Evolutionary conservation across 2,113 vertebrate genomes (phyloP), one percentile per base, ranked within the genome.

Genomic region (Maccullochella peelii): DNA sequence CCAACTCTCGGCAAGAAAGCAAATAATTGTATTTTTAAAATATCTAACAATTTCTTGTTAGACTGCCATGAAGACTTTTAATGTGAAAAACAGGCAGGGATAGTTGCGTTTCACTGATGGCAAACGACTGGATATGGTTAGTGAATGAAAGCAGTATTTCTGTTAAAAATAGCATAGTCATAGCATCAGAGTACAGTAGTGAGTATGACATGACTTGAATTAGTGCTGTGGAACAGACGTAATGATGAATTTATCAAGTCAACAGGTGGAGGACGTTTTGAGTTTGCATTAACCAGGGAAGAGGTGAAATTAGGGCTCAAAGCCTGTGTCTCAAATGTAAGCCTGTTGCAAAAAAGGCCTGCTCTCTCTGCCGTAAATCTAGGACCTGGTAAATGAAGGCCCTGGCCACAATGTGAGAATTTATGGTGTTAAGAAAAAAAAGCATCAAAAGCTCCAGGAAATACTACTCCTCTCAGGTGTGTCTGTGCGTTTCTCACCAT

Each of bases 401-500:
- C 40, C 25, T 61, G 25, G 27, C 18, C 25, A 47, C 57, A 36
- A 49, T 49, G 9, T 73, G 70, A 42, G 52, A 61, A 16, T 36
- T 21, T 14, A 52, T 52, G 16, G 8, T 25, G 6, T 40, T 55
- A 49, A 52, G 1, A 52, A 52, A 21, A 40, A 20, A 44, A 2
- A 52, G 33, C 40, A 44, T 27, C 3, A 30, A 47, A 20, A 20
- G 38, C 57, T 55, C 15, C n/a, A 74, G 57, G 15, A 42, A 47
- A 18, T 23, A 38, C 38, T n/a, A 4, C 6, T 20, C 36, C 66
- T 77, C 12, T 47, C 3, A 15, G 73, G 3, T 42, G 25, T 57
- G 44, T 47, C 0, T 40, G 21, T 4, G 0, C 20, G n/a, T 58
- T 9, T 62, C 96, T 97, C 93, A 99, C 98, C 97, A 6, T 99